phyloP scores from a whole-genome alignment of 2,113 vertebrate genomes.

The Triplophysa dalaica region DNA sequence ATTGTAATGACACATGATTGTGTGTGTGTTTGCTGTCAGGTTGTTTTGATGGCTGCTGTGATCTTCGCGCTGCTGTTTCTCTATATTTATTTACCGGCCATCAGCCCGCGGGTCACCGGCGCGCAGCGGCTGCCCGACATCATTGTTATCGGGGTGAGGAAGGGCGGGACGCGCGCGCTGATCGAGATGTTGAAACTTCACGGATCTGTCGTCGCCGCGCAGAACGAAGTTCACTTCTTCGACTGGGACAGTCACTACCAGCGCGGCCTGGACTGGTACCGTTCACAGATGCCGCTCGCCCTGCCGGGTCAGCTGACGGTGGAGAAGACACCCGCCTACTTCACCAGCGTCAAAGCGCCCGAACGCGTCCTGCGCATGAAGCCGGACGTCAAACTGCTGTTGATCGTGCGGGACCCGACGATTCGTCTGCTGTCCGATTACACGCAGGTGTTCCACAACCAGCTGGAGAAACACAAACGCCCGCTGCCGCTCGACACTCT shows the following conservation, averaged over 20 bases:
- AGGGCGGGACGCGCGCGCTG: constrained; percentile 92
- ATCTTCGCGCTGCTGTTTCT: constrained; percentile 85
- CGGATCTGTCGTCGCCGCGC: constrained; percentile 82
- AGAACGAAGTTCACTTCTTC: constrained; percentile 96
- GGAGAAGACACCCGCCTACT: constrained; percentile 98
- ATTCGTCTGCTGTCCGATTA: constrained; percentile 96
- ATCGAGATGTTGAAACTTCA: constrained; percentile 97
- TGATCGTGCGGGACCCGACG: constrained; percentile 92
- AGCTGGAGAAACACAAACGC: constrained; percentile 89
- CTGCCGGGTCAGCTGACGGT: constrained; percentile 85
- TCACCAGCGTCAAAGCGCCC: constrained; percentile 89
- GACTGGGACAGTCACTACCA: constrained; percentile 93
- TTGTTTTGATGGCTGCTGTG: constrained; percentile 84
- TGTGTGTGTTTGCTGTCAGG: constrained; percentile 55
- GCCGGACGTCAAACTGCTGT: constrained; percentile 82
- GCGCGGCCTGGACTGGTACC: constrained; percentile 89
- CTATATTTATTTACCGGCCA: constrained; percentile 77
- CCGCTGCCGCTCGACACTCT: constrained; percentile 87
- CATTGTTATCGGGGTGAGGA: constrained; percentile 94
- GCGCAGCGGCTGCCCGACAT: constrained; percentile 82
- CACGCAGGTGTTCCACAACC: constrained; percentile 95
- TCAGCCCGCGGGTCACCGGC: constrained; percentile 56
- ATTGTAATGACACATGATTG: neutral
- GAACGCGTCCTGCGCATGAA: constrained; percentile 85
- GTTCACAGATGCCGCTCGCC: constrained; percentile 90